Base-by-base conservation (phyloP, 2,888 invertebrate species). In the Harpalus rubripes region DNA sequence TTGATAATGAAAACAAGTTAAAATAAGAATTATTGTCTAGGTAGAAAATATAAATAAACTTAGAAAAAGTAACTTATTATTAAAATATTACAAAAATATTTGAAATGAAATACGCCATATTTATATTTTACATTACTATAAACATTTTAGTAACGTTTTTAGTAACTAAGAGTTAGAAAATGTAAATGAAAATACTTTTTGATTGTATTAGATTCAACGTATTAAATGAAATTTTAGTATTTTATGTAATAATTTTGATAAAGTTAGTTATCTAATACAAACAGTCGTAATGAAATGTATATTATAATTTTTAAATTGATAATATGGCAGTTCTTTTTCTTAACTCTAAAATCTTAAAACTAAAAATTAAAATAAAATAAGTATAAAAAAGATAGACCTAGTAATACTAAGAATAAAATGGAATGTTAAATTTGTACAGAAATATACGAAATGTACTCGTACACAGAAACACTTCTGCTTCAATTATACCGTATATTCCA, bases 291-390 rank as follows among this genome's bases (percentile, higher is more conserved):
- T 76, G n/a, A 76, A 56, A 56, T 76, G 7, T 56, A 41, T 32
- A 59, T 80, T 80, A 61, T 63, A 41, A 63, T 80, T 63, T 32
- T 18, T 80, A 63, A 59, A 16, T 4, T 80, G 58, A 61, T 18
- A 80, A 63, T 80, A 80, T 80, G 80, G 80, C 80, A 80, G 80
- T 80, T 59, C 18, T 59, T 63, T 63, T 63, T 61, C 61, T 63
- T 61, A 61, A 63, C 61, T 80, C 80, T 63, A 61, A 80, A 80
- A 80, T 78, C 63, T 61, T 80, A 80, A 58, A 79, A 63, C 41
- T 63, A 41, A 80, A 80, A 44, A 41, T 44, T 15, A 59, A 58
- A 61, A 32, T n/a, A 15, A n/a, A 79, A 32, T 59, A 16, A 22
- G 12, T 68, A 26, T 58, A 26, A 26, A 78, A 78, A 44, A 52